phyloP scores from a whole-genome alignment of 1,140 invertebrate species.

The Thalassaphorura encarpata region DNA sequence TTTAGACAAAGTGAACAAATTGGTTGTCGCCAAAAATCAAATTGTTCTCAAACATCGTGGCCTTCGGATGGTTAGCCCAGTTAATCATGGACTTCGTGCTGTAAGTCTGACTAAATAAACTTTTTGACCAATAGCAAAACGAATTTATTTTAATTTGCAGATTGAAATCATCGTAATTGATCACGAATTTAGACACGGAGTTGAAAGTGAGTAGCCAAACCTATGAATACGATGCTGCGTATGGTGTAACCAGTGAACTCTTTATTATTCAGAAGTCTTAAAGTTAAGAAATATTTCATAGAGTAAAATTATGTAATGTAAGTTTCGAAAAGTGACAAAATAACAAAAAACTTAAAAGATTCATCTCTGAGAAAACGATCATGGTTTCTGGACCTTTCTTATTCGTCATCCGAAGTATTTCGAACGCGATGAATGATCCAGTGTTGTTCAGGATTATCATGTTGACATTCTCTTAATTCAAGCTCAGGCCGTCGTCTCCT shows the following conservation, averaged over 20 bases:
- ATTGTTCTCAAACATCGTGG: too few species aligned
- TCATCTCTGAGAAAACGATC: background rate
- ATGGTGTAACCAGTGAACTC: background rate
- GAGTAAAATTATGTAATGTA: background rate
- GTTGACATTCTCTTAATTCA: background rate
- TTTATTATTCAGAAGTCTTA: background rate
- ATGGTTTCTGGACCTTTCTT: background rate
- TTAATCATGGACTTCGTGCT: background rate
- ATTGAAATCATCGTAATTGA: too few species aligned
- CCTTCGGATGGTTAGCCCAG: too few species aligned
- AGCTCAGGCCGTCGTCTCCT: background rate
- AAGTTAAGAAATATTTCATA: background rate
- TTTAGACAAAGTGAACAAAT: too few species aligned
- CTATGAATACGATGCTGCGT: background rate
- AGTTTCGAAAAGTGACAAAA: background rate
- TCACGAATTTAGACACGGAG: too few species aligned
- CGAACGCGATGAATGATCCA: conserved; percentile 2
- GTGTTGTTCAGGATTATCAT: background rate
- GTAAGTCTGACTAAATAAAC: background rate
- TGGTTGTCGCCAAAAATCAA: too few species aligned
- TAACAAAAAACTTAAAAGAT: background rate
- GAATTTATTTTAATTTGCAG: background rate
- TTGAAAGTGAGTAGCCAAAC: too few species aligned
- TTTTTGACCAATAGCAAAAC: background rate
- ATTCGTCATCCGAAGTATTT: background rate